phyloP scores from a whole-genome alignment of 2,797 vertebrate genomes.

The Apogon hyalosoma region DNA sequence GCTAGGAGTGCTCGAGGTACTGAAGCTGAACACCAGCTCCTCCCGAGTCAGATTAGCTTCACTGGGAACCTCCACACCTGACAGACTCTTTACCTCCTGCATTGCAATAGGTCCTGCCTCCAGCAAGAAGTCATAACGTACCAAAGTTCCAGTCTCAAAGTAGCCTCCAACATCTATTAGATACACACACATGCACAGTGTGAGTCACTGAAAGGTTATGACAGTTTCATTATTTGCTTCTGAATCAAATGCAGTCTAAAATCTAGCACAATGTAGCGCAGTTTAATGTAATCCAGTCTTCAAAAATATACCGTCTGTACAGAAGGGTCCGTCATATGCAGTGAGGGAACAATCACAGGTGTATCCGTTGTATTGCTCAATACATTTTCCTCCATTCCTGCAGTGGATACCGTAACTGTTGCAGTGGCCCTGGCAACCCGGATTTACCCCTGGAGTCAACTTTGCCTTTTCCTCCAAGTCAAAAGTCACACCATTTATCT shows the following conservation, averaged over 20 bases:
- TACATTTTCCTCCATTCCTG: constrained; percentile 91
- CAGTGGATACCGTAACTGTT: constrained; percentile 91
- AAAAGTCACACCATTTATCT: constrained; percentile 91
- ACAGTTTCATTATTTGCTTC: background rate
- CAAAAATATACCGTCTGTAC: constrained; percentile 88
- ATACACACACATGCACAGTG: background rate
- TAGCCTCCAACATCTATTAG: constrained; percentile 93
- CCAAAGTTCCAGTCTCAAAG: constrained; percentile 95
- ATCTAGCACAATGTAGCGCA: background rate
- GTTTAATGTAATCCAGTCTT: background rate
- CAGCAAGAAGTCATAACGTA: constrained; percentile 91
- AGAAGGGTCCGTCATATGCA: constrained; percentile 92
- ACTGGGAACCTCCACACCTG: constrained; percentile 43
- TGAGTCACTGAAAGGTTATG: no score
- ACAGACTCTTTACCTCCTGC: constrained; percentile 72
- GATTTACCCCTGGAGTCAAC: constrained; percentile 89
- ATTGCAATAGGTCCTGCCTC: constrained; percentile 51
- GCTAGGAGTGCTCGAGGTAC: constrained; percentile 91
- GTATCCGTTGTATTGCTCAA: constrained; percentile 95
- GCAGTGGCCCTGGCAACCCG: constrained; percentile 96
- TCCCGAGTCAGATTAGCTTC: constrained; percentile 88
- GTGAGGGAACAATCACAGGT: constrained; percentile 93
- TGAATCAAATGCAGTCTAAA: background rate
- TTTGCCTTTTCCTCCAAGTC: constrained; percentile 92
- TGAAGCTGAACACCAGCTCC: constrained; percentile 94